phyloP scores from a whole-genome alignment of 1,140 invertebrate species.

The Thrips palmi region DNA sequence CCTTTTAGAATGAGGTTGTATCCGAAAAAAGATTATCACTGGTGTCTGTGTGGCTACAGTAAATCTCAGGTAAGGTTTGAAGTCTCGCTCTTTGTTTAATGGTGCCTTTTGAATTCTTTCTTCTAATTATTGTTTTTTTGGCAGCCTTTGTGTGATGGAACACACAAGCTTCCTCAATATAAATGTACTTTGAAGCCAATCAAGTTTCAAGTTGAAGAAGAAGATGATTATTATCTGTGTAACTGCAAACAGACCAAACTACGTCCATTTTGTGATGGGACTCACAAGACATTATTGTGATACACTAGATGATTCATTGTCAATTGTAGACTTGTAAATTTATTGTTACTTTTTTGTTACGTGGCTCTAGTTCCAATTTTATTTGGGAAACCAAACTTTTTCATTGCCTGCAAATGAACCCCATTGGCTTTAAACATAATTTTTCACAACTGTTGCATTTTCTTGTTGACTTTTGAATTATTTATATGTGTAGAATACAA shows the following conservation, averaged over 20 bases:
- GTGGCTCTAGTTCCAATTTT: no score
- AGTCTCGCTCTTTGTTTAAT: background rate
- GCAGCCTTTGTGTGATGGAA: slow-evolving; percentile 60
- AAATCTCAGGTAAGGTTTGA: slow-evolving; percentile 43
- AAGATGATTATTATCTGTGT: slow-evolving; percentile 92
- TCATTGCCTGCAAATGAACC: no score
- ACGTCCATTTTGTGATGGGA: slow-evolving; percentile 94
- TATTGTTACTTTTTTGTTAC: no score
- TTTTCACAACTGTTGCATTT: no score
- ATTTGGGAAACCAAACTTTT: no score
- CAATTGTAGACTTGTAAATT: no score
- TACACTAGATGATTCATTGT: no score
- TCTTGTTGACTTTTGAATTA: no score
- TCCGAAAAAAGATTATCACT: slow-evolving; percentile 68
- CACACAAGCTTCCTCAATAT: slow-evolving; percentile 9
- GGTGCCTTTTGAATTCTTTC: background rate
- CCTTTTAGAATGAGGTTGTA: slow-evolving; percentile 65
- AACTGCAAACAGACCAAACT: slow-evolving; percentile 94
- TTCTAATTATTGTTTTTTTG: slow-evolving; percentile 18
- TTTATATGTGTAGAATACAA: no score
- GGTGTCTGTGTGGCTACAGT: slow-evolving; percentile 88
- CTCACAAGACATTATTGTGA: slow-evolving; percentile 69
- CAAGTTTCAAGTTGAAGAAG: slow-evolving; percentile 64
- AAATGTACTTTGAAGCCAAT: slow-evolving; percentile 37
- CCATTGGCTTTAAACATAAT: no score